Base-by-base conservation (phyloP, 2,888 invertebrate species). In the Alentia gelatinosa region DNA sequence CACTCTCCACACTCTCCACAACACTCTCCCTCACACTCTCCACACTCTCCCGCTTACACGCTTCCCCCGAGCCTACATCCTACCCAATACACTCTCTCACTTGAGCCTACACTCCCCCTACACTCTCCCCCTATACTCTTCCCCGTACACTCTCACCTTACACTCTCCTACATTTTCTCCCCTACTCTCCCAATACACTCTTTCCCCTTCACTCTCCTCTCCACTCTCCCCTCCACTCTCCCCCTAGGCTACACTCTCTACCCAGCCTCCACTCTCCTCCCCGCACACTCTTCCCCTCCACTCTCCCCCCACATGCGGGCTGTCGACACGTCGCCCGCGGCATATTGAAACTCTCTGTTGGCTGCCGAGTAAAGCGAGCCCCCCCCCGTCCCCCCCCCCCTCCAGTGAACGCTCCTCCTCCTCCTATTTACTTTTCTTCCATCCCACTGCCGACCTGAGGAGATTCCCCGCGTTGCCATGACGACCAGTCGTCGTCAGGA, bases 401-500 rank as follows among this genome's bases (percentile, higher is more conserved):
- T 40, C 7, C 74, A 7, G 7, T 7, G 30, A 7, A 74, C 12
- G 23, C 42, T 30, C 40, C 26, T 7, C 23, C 23, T 30, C 47
- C 86, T 47, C 86, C 86, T 86, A 86, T 86, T 86, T 86, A 86
- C 86, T 86, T 86, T 86, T 86, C 86, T 86, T 86, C 86, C 86
- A 42, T 86, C 86, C 86, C 86, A 86, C 42, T 86, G 86, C 86
- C 5, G 86, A 42, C 47, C 19, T 42, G 47, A 86, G 30, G 86
- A 86, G 86, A 26, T 42, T 86, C 4, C 30, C 86, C 26, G 26
- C 12, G 86, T 86, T 86, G 42, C 30, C 86, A 86, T 86, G 86
- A 30, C 26, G 26, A 86, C 86, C 47, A 30, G 0, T 12, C 15
- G 37, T 37, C n/a, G 79, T 37, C 79, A 3, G 79, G 79, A 35